Percentiles rank a stretch among this genome's conserved stretches.
Conservation (phyloP, 2,888 invertebrate species). For the Drosophila meridiana region DNA sequence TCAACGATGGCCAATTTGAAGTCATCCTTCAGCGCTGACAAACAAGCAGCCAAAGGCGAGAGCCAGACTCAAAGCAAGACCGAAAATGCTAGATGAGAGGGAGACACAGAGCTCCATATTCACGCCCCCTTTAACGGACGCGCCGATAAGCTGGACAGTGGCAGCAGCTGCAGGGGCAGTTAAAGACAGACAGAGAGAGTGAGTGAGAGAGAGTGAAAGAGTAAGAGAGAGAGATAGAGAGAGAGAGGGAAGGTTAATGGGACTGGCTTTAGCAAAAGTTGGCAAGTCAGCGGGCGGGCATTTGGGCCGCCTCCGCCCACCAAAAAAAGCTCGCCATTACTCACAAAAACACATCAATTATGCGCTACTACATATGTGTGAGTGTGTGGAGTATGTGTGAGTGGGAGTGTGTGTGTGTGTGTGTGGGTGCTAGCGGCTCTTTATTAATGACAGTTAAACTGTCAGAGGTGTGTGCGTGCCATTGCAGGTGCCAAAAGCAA, state of each 20-base stretch:
- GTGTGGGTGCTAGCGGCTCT: constrained; percentile 46
- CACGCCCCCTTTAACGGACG: constrained; percentile 25
- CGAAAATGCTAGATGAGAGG: constrained; percentile 4
- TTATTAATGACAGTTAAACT: constrained; percentile 80
- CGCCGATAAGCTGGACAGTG: constrained; percentile 40
- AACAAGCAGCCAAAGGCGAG: constrained; percentile 60
- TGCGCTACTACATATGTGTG: constrained; percentile 43
- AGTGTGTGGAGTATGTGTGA: constrained; percentile 1
- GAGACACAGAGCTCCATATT: constrained; percentile 1
- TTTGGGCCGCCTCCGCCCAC: constrained; percentile 13
- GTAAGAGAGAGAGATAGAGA: not conserved
- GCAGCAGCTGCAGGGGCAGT: not conserved
- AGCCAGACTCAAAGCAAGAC: constrained; percentile 25
- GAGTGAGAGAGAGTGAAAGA: not conserved
- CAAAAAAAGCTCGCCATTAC: constrained; percentile 66
- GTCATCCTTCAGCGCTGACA: constrained; percentile 77
- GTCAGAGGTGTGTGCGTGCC: constrained; percentile 75
- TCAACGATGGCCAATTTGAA: constrained; percentile 75
- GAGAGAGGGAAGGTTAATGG: not conserved
- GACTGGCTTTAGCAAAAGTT: constrained; percentile 40
- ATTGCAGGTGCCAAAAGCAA: constrained; percentile 68
- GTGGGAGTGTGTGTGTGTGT: constrained; percentile 9
- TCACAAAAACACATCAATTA: constrained; percentile 79
- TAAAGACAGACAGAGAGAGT: constrained; percentile 1
- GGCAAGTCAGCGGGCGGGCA: constrained; percentile 53